phyloP scores from a whole-genome alignment of 2,888 invertebrate species.

The Ornithoptera alexandrae region DNA sequence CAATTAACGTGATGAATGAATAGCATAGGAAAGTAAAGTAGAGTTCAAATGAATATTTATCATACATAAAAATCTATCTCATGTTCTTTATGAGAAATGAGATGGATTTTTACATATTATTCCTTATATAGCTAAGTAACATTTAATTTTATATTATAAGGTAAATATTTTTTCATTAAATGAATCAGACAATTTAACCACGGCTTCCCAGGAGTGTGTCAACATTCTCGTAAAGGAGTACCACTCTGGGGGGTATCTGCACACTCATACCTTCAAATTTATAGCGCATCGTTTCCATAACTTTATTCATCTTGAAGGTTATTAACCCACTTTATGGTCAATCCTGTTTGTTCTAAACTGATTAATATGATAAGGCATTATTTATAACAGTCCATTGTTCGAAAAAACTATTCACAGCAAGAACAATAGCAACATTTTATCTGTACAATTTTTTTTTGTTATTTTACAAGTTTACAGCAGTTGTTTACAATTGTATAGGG shows the following conservation, averaged over 20 bases:
- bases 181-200: constrained; percentile 1
- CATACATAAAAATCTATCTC: too few relatives aligned
- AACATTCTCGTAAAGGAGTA: neutral
- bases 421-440: constrained; percentile 43
- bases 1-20: neutral
- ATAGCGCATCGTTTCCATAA: constrained; percentile 10
- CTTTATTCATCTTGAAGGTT: constrained; percentile 20
- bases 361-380: constrained; percentile 32
- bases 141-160: neutral
- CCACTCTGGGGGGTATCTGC: neutral
- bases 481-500: constrained; percentile 38
- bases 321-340: neutral
- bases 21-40: neutral
- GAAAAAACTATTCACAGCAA: constrained; percentile 36
- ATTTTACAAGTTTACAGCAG: constrained; percentile 44
- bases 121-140: neutral
- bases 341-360: constrained; percentile 2
- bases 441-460: constrained; percentile 36
- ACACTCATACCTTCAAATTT: constrained; percentile 7
- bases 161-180: neutral
- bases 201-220: constrained; percentile 1
- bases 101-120: neutral
- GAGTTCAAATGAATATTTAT: neutral
- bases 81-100: too few relatives aligned
- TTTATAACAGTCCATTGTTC: constrained; percentile 43